A percentile compares a stretch with the other conserved stretches of the same genome.
These are phyloP conservation scores for Pandemis corylana DNA, from an alignment of 2,888 invertebrate genomes.

Conservation along the genomic window DNA sequence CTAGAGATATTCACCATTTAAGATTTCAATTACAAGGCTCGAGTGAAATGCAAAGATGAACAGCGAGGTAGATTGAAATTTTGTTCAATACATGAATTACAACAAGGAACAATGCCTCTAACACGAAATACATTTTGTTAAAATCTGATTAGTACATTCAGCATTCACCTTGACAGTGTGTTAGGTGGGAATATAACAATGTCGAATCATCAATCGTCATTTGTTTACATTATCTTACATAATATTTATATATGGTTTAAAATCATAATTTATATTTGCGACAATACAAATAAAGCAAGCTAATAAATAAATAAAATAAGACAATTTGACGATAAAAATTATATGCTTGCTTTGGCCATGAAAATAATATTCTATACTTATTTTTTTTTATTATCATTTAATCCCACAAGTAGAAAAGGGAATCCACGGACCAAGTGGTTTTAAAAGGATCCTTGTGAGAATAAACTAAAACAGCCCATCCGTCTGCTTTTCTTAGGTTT, in stretches of 20 bases:
- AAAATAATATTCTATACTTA: background rate
- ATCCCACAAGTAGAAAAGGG: background rate
- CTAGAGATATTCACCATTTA: constrained; percentile 23
- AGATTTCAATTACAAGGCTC: constrained; percentile 30
- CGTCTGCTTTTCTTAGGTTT: background rate
- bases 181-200: constrained; percentile 4
- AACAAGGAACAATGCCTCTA: constrained; percentile 18
- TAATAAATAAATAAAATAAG: constrained; percentile 18
- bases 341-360: constrained; percentile 33
- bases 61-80: constrained; percentile 71
- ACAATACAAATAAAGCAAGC: constrained; percentile 26
- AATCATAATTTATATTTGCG: constrained; percentile 40
- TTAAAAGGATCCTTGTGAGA: background rate
- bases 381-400: background rate
- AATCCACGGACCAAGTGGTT: background rate
- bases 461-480: background rate
- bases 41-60: constrained; percentile 62
- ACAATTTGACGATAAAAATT: constrained; percentile 18
- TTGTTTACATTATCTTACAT: background rate
- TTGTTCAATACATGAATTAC: constrained; percentile 46
- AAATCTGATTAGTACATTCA: constrained; percentile 12
- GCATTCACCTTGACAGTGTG: constrained; percentile 12
- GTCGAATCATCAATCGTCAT: background rate
- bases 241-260: background rate
- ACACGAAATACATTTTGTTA: constrained; percentile 20